Evolutionary conservation across 2,888 invertebrate genomes (phyloP).

Genomic region (Cryptus armator): DNA sequence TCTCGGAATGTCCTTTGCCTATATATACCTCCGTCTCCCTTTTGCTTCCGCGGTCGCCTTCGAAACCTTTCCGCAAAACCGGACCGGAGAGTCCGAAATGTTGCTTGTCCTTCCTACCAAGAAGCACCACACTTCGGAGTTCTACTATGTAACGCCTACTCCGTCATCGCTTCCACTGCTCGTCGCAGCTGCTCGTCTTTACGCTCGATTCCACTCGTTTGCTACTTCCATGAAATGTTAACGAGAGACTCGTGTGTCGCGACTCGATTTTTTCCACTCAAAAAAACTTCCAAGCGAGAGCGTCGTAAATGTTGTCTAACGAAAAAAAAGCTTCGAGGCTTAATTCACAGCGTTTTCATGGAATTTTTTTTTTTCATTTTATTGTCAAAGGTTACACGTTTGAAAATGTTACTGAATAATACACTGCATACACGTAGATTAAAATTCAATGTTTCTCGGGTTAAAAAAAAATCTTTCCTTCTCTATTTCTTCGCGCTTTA

Average conservation of each 20-base stretch:
- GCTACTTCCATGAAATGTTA: constrained; percentile 30
- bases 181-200: constrained; percentile 34
- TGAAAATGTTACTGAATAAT: too few relatives aligned
- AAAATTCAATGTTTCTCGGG: background rate
- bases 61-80: constrained; percentile 51
- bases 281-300: background rate
- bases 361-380: background rate
- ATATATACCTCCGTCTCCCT: constrained; percentile 1
- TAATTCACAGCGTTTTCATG: background rate
- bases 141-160: constrained; percentile 3
- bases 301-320: background rate
- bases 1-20: constrained; percentile 34
- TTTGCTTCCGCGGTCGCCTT: constrained; percentile 24
- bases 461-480: too few relatives aligned
- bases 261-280: background rate
- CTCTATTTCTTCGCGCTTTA: too few relatives aligned
- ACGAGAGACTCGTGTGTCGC: constrained; percentile 6
- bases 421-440: too few relatives aligned
- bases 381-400: background rate
- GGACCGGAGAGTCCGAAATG: constrained; percentile 24
- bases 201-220: constrained; percentile 33
- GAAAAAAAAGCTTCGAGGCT: background rate
- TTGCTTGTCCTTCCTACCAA: constrained; percentile 6
- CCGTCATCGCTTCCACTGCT: background rate
- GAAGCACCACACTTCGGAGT: constrained; percentile 21